Evolutionary conservation across 2,888 invertebrate species (phyloP).

Genomic region (Hylaea fasciaria): DNA sequence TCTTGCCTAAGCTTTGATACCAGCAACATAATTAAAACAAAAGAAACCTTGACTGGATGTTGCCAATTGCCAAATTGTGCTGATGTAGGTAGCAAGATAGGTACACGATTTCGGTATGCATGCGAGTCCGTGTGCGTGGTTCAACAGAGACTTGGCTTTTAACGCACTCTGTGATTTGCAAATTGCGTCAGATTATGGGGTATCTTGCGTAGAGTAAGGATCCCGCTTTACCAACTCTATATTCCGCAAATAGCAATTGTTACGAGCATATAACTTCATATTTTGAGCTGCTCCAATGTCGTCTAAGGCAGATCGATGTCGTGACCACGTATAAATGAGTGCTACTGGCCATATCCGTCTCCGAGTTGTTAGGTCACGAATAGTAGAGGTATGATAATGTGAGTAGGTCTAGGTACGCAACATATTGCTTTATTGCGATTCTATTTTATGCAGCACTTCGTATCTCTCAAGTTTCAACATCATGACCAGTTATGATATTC

Average conservation of each 20-base stretch:
- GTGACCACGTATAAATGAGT: constrained; percentile 45
- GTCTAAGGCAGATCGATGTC: constrained; percentile 38
- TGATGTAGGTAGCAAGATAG: constrained; percentile 55
- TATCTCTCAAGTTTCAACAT: constrained; percentile 1
- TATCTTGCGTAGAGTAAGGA: constrained; percentile 8
- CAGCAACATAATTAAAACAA: constrained; percentile 58
- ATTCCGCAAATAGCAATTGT: not conserved
- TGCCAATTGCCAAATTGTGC: constrained; percentile 63
- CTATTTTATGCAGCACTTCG: constrained; percentile 8
- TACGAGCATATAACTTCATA: not conserved
- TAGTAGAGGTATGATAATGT: constrained; percentile 48
- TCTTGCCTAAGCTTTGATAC: constrained; percentile 45
- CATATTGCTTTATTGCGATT: constrained; percentile 34
- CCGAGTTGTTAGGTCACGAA: constrained; percentile 53
- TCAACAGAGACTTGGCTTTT: constrained; percentile 50
- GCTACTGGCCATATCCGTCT: constrained; percentile 46
- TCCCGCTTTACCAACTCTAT: not conserved
- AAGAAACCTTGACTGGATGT: constrained; percentile 63
- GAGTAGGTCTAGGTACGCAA: constrained; percentile 16
- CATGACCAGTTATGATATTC: constrained; percentile 9
- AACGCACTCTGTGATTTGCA: constrained; percentile 47
- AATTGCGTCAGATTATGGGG: constrained; percentile 50
- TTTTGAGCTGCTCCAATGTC: constrained; percentile 1
- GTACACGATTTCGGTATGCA: constrained; percentile 51
- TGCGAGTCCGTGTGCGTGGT: constrained; percentile 47